Evolutionary conservation across 2,888 invertebrate genomes (phyloP).

Genomic region (Calliopum simillimum): DNA sequence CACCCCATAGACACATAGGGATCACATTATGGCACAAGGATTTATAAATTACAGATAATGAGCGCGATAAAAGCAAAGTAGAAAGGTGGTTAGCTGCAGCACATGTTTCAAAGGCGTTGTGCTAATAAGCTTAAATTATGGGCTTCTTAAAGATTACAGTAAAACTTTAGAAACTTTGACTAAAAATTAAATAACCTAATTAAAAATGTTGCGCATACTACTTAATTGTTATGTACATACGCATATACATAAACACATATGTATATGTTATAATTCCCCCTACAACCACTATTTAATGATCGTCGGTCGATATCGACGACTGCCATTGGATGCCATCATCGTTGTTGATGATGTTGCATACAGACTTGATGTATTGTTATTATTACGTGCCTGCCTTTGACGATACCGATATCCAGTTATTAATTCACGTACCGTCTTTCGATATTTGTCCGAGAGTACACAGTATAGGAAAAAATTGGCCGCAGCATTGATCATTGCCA

Average conservation of each 20-base stretch:
- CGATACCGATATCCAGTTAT: conserved; percentile 62
- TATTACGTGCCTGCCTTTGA: conserved; percentile 41
- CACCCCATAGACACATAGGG: conserved; percentile 39
- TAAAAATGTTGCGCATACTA: too few relatives aligned
- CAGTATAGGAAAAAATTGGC: conserved; percentile 84
- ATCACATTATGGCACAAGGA: conserved; percentile 62
- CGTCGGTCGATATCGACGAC: conserved; percentile 52
- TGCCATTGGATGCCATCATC: conserved; percentile 42
- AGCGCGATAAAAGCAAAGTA: too few relatives aligned
- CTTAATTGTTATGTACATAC: too few relatives aligned
- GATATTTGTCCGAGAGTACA: conserved; percentile 79
- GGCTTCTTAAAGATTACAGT: too few relatives aligned
- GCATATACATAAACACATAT: too few relatives aligned
- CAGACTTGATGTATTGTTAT: conserved; percentile 58
- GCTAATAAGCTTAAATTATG: too few relatives aligned
- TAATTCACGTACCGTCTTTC: conserved; percentile 70
- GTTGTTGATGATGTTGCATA: conserved; percentile 47
- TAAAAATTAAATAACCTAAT: too few relatives aligned
- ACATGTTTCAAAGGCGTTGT: too few relatives aligned
- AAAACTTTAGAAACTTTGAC: too few relatives aligned
- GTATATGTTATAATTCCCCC: too few relatives aligned
- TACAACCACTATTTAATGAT: conserved; percentile 1
- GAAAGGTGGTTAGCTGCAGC: too few relatives aligned
- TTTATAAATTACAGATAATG: neutral
- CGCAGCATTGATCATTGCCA: conserved; percentile 79